These are phyloP conservation scores for Oegoconia quadripuncta DNA, from an alignment of 2,888 invertebrate species.

Conservation along the genomic window DNA sequence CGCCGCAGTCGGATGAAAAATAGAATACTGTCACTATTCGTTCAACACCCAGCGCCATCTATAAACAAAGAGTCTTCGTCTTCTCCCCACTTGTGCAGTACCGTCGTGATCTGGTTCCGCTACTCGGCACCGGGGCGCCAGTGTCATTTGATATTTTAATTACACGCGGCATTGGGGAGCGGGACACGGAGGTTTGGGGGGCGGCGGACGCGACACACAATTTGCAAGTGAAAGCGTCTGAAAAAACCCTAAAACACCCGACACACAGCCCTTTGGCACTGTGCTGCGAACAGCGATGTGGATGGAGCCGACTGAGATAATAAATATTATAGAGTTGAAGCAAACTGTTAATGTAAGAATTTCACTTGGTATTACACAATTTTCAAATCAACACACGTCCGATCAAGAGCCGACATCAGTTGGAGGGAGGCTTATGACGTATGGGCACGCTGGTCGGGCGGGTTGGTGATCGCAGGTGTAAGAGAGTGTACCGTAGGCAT, in stretches of 20 bases:
- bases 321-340: no score
- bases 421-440: no score
- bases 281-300: constrained; percentile 36
- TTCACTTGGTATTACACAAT: no score
- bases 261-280: constrained; percentile 69
- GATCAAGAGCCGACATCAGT: no score
- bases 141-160: constrained; percentile 16
- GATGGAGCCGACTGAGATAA: no score
- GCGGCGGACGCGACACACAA: constrained; percentile 41
- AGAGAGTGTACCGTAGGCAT: no score
- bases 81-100: background rate
- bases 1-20: no score
- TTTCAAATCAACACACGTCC: no score
- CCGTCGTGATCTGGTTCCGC: constrained; percentile 25
- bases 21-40: no score
- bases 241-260: constrained; percentile 76
- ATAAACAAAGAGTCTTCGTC: background rate
- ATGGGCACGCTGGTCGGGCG: no score
- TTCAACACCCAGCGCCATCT: constrained; percentile 1
- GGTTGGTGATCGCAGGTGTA: no score
- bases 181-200: constrained; percentile 40
- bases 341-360: no score
- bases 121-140: constrained; percentile 43
- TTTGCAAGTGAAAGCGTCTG: constrained; percentile 77
- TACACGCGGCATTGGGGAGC: constrained; percentile 28